phyloP scores from a whole-genome alignment of 2,797 vertebrate genomes.

The Ceryle rudis region DNA sequence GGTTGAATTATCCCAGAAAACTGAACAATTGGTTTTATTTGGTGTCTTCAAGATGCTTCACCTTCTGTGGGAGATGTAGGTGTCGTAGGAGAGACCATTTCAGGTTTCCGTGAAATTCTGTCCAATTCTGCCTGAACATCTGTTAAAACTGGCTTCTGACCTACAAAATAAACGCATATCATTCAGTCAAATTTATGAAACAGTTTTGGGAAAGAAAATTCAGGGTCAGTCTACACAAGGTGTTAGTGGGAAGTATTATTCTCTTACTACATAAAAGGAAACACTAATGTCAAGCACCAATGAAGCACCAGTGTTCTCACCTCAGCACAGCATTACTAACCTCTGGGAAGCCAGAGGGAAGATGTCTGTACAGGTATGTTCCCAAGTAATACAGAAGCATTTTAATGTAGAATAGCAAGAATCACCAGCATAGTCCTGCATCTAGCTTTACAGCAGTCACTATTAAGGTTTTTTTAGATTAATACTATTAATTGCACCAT shows the following conservation, averaged over 20 bases:
- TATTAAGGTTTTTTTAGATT: not conserved
- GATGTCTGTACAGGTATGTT: not conserved
- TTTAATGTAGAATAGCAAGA: not conserved
- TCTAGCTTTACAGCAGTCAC: not conserved
- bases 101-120: conserved; percentile 95
- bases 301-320: not conserved
- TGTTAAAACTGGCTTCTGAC: conserved; percentile 95
- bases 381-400: not conserved
- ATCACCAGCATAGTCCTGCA: not conserved
- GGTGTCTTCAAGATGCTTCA: conserved; percentile 92
- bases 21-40: conserved; percentile 78
- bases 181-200: not conserved
- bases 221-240: not conserved
- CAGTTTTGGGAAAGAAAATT: not conserved
- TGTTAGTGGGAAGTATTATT: not conserved
- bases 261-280: not conserved
- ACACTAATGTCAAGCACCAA: not conserved
- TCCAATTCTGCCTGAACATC: conserved; percentile 98
- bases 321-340: not conserved
- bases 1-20: conserved; percentile 78
- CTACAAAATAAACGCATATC: conserved; percentile 68
- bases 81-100: conserved; percentile 87
- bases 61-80: conserved; percentile 83
- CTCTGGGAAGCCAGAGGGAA: not conserved
- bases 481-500: not conserved